A percentile compares a stretch with the other conserved stretches of the same genome.
Evolutionary conservation across 1,140 invertebrate genomes (phyloP).

Genomic region (Pemphigus obesinymphae): DNA sequence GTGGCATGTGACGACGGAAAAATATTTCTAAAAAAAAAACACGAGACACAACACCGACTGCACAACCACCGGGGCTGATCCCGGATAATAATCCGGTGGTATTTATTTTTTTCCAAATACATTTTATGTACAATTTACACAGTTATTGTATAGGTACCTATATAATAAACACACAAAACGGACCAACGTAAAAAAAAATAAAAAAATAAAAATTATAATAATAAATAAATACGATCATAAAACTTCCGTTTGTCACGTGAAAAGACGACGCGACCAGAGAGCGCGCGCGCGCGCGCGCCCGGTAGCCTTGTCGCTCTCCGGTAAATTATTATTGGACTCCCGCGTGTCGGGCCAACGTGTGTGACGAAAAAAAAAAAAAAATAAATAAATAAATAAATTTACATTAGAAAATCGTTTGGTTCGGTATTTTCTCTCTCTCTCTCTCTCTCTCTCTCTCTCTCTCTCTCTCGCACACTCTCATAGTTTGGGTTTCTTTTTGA

Average conservation of each 20-base stretch:
- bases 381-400: too few relatives aligned
- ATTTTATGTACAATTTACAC: neutral
- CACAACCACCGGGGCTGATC: too few relatives aligned
- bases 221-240: constrained; percentile 10
- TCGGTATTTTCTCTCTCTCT: neutral
- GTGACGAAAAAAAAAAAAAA: neutral
- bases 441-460: neutral
- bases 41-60: neutral
- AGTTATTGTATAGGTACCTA: neutral
- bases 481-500: neutral
- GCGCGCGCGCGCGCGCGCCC: too few relatives aligned
- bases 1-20: too few relatives aligned
- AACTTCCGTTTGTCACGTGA: constrained; percentile 31
- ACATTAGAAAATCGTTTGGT: constrained; percentile 24
- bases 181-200: too few relatives aligned
- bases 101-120: constrained; percentile 13
- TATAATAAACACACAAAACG: neutral
- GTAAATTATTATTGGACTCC: constrained; percentile 24
- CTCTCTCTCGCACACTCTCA: neutral
- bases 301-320: neutral
- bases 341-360: constrained; percentile 1
- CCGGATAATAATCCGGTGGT: constrained; percentile 2
- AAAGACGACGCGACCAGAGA: constrained; percentile 24
- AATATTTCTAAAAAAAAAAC: too few relatives aligned
- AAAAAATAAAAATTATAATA: too few relatives aligned